These are phyloP conservation scores for Coilia nasus DNA, from an alignment of 2,797 vertebrate species.

Conservation along the genomic window DNA sequence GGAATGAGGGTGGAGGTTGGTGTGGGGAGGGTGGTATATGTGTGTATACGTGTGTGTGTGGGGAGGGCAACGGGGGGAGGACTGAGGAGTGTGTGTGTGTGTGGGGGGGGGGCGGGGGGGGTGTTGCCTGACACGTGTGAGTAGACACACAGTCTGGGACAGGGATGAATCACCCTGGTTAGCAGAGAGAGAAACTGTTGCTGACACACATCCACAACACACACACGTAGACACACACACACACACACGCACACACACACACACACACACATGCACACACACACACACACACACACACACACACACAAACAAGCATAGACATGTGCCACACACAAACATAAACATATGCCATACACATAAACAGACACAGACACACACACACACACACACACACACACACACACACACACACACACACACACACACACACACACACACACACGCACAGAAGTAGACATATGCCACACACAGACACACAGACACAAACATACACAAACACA, in stretches of 20 bases:
- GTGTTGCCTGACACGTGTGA: neutral
- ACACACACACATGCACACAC: too few relatives aligned
- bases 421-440: neutral
- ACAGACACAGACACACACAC: neutral
- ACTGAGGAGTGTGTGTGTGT: neutral
- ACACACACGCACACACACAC: too few relatives aligned
- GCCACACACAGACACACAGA: neutral
- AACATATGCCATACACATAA: neutral
- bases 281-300: neutral
- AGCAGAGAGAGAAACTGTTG: conserved; percentile 45
- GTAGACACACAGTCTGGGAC: conserved; percentile 14
- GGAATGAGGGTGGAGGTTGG: neutral
- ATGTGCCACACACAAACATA: neutral
- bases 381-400: neutral
- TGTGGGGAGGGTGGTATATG: neutral
- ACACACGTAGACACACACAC: too few relatives aligned
- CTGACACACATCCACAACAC: neutral
- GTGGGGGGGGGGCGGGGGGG: neutral
- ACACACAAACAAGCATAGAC: neutral
- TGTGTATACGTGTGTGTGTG: neutral
- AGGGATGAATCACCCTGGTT: conserved; percentile 49
- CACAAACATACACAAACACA: neutral
- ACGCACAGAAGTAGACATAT: too few relatives aligned
- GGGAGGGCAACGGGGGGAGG: neutral
- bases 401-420: neutral